phyloP scores from a whole-genome alignment of 2,113 vertebrate genomes.

The Paraplagusia blochii region DNA sequence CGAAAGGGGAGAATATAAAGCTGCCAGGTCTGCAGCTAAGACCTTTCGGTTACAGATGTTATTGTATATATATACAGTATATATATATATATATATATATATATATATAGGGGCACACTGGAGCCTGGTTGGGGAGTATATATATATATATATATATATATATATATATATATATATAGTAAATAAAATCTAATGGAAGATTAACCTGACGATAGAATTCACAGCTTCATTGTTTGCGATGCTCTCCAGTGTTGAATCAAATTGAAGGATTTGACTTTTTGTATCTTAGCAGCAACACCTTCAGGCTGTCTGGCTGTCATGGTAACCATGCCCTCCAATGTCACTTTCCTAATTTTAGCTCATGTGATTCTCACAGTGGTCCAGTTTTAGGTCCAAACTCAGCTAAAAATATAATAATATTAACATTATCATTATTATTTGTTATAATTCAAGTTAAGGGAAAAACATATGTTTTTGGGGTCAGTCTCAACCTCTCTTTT shows the following conservation, averaged over 20 bases:
- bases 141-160: too few relatives aligned
- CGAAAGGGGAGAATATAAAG: conserved; percentile 39
- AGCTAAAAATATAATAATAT: conserved; percentile 13
- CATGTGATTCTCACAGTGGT: conserved; percentile 40
- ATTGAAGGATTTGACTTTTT: conserved; percentile 22
- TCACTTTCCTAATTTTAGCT: conserved; percentile 67
- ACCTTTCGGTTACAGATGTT: conserved; percentile 39
- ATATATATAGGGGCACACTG: too few relatives aligned
- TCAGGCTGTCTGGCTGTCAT: conserved; percentile 60
- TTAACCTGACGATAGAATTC: too few relatives aligned
- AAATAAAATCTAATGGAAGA: too few relatives aligned
- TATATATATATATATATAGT: too few relatives aligned
- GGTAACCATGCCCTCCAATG: conserved; percentile 59
- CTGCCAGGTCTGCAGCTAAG: conserved; percentile 52
- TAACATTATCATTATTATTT: neutral
- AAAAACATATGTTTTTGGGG: too few relatives aligned
- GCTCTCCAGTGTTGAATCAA: conserved; percentile 8
- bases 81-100: too few relatives aligned
- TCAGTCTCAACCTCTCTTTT: too few relatives aligned
- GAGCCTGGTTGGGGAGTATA: too few relatives aligned
- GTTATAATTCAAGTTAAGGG: too few relatives aligned
- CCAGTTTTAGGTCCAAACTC: conserved; percentile 25
- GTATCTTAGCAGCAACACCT: conserved; percentile 31
- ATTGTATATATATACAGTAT: too few relatives aligned
- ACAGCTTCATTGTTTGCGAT: too few relatives aligned